Evolutionary conservation across 2,797 vertebrate species (phyloP).

Genomic region (Orientallactaga sibirica): DNA sequence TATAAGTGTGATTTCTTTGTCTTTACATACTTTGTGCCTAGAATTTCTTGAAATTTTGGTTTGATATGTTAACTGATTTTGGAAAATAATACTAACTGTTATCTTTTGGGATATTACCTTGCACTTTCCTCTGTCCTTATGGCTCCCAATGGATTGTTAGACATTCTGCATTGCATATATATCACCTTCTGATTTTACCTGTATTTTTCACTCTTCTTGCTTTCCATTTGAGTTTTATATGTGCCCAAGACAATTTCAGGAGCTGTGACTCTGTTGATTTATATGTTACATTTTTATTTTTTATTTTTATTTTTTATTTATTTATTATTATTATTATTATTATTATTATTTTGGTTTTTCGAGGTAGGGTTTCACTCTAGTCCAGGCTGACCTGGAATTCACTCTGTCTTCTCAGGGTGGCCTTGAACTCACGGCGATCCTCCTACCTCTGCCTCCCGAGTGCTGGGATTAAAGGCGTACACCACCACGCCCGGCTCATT

Average conservation of each 20-base stretch:
- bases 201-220: background rate
- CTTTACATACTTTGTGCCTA: background rate
- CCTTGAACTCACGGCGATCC: too few relatives aligned
- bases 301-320: too few relatives aligned
- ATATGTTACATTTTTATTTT: too few relatives aligned
- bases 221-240: background rate
- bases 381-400: too few relatives aligned
- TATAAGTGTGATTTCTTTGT: background rate
- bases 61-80: constrained; percentile 14
- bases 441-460: too few relatives aligned
- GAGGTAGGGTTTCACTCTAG: too few relatives aligned
- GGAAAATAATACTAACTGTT: background rate
- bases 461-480: too few relatives aligned
- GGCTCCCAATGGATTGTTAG: background rate
- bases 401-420: too few relatives aligned
- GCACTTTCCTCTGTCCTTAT: background rate
- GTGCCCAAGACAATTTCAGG: background rate
- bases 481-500: too few relatives aligned
- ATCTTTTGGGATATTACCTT: background rate
- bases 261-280: background rate
- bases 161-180: background rate
- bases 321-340: too few relatives aligned
- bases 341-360: too few relatives aligned
- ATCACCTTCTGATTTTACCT: background rate
- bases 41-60: background rate